A percentile compares a stretch with the other conserved stretches of the same genome.
phyloP scores from a whole-genome alignment of 1,140 invertebrate genomes.

The Acromyrmex heyeri region DNA sequence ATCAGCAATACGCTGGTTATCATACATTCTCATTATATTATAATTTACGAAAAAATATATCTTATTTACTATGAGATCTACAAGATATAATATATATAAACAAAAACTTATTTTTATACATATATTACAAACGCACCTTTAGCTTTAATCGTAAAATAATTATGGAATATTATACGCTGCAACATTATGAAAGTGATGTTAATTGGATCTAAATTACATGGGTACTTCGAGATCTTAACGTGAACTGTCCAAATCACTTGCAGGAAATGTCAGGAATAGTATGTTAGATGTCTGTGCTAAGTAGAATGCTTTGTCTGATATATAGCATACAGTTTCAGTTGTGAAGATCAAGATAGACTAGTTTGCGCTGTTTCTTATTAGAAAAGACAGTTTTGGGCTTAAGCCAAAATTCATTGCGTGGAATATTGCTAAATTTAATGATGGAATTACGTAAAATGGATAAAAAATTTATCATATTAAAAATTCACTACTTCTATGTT shows the following conservation, averaged over 20 bases:
- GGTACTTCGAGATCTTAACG: conserved; percentile 51
- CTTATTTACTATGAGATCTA: background rate
- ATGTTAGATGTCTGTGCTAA: conserved; percentile 45
- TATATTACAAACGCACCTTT: background rate
- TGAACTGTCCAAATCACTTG: conserved; percentile 60
- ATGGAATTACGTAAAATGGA: background rate
- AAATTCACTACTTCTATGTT: background rate
- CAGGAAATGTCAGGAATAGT: conserved; percentile 50
- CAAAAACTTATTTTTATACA: background rate
- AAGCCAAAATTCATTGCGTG: background rate
- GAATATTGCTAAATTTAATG: background rate
- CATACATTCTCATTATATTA: background rate
- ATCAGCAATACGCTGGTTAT: background rate
- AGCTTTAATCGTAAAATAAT: background rate
- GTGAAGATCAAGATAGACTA: conserved; percentile 15
- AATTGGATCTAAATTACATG: conserved; percentile 55
- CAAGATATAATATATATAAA: background rate
- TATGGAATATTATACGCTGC: background rate
- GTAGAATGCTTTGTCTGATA: conserved; percentile 51
- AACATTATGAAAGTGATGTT: conserved; percentile 19
- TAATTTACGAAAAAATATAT: background rate
- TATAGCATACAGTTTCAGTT: conserved; percentile 37
- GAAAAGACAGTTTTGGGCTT: background rate
- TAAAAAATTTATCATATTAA: background rate
- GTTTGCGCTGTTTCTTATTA: background rate